Conservation (phyloP, 2,797 vertebrate genomes). For the Odontamblyopus rebecca region DNA sequence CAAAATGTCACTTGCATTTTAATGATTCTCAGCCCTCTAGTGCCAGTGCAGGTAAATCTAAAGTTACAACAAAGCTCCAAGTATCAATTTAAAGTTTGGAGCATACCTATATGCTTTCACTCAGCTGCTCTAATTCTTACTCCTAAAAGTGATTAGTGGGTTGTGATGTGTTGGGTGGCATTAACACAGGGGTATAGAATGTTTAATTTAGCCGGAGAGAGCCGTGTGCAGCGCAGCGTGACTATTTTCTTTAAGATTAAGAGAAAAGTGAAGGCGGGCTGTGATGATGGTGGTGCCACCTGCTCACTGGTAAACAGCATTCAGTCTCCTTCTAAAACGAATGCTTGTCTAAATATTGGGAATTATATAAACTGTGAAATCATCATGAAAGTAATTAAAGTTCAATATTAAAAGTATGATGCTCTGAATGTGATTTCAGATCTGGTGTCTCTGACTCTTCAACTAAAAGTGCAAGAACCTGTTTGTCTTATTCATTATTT, state of each 20-base stretch:
- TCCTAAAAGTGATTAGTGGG: constrained; percentile 2
- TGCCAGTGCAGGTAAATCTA: constrained; percentile 18
- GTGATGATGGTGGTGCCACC: constrained; percentile 41
- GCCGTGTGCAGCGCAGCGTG: not conserved
- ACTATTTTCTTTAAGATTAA: constrained; percentile 30
- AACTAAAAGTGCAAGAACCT: too few relatives aligned
- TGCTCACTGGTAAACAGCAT: constrained; percentile 49
- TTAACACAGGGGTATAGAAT: constrained; percentile 9
- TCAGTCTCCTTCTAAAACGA: constrained; percentile 16
- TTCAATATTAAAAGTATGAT: not conserved
- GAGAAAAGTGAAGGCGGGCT: constrained; percentile 36
- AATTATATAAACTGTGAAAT: constrained; percentile 14
- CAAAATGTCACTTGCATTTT: constrained; percentile 1
- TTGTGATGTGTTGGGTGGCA: constrained; percentile 14
- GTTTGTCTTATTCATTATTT: too few relatives aligned
- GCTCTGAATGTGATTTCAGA: not conserved
- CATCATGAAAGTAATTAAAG: constrained; percentile 12
- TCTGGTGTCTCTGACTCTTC: not conserved
- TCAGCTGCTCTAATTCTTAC: not conserved
- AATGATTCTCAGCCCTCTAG: constrained; percentile 19
- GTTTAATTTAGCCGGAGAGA: constrained; percentile 7
- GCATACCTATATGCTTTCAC: constrained; percentile 5
- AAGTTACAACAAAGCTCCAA: constrained; percentile 19
- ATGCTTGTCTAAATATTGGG: constrained; percentile 25
- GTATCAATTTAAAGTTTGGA: constrained; percentile 11